A percentile compares a stretch with the other conserved stretches of the same genome.
These are phyloP conservation scores for Nylanderia fulva DNA, from an alignment of 1,140 invertebrate species.

Conservation along the genomic window DNA sequence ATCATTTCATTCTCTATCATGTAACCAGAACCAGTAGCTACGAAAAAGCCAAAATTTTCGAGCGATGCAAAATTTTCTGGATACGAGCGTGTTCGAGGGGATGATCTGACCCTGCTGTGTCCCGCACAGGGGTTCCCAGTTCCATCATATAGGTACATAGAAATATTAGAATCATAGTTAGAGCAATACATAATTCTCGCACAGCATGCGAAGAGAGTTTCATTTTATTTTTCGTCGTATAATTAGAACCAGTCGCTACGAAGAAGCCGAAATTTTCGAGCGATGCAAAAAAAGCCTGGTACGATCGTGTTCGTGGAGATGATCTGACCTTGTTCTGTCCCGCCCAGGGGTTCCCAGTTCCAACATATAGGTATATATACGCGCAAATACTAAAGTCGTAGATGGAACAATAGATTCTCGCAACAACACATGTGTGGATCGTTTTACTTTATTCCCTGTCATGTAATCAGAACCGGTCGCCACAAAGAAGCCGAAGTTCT, in stretches of 20 bases:
- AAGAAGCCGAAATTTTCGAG: constrained; percentile 88
- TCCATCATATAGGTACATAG: constrained; percentile 85
- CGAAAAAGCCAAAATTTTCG: constrained; percentile 87
- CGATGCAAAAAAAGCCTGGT: constrained; percentile 84
- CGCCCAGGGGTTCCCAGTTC: constrained; percentile 91
- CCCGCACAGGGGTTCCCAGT: constrained; percentile 91
- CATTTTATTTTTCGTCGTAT: constrained; percentile 18
- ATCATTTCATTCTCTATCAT: neutral
- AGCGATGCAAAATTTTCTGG: constrained; percentile 84
- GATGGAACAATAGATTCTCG: neutral
- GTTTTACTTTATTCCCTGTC: neutral
- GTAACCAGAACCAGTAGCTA: constrained; percentile 88
- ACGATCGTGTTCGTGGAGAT: constrained; percentile 77
- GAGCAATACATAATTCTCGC: neutral
- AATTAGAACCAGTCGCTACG: constrained; percentile 88
- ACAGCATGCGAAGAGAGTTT: constrained; percentile 16
- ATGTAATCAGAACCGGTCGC: constrained; percentile 87
- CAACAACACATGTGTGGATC: neutral
- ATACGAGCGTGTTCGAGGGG: constrained; percentile 75
- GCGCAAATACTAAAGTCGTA: constrained; percentile 46
- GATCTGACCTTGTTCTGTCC: constrained; percentile 85
- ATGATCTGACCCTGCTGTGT: constrained; percentile 82
- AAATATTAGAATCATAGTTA: neutral
- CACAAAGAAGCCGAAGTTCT: constrained; percentile 87
- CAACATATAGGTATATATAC: constrained; percentile 85